Base-by-base conservation (phyloP, 2,888 invertebrate species). In the Heliothis peltigera region DNA sequence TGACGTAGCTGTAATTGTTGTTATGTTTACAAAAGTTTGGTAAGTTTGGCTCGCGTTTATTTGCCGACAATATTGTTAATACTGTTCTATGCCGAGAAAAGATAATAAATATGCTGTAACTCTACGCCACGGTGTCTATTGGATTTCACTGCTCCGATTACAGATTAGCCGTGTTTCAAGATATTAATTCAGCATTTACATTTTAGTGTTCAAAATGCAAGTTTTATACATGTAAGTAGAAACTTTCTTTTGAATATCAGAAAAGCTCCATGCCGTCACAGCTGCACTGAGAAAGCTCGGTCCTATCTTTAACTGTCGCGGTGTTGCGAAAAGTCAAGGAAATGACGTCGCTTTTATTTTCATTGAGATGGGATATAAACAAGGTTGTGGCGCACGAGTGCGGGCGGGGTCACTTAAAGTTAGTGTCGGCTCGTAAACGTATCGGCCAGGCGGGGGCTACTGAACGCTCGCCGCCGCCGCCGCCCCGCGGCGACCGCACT, bases 401-500 rank as follows among this genome's bases (percentile, higher is more conserved):
- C 89, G 89, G 87, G 87, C 87, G 88, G 90, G 93, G 93, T 93
- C 93, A 93, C 90, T 91, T 90, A 89, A 91, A 88, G 89, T 93
- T 93, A 92, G 93, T 91, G 93, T 90, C 91, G 91, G 92, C 92
- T 93, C 93, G 93, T 94, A 93, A 94, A 92, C 92, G 93, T 93
- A 93, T 91, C 92, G 91, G 89, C 84, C 85, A 85, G 84, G 87
- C 88, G 84, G 86, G 85, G 87, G 89, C 89, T 88, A 87, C 89
- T 84, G 87, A 79, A 77, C 82, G 85, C 85, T 80, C 84, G 83
- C 83, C 80, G 80, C 74, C 74, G 51, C 67, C 71, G 73, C 87
- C 89, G 91, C 93, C 93, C 93, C 93, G 93, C 92, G 92, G 94
- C 94, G 93, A 93, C 94, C 94, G 93, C 93, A 93, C 93, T 92